Percentiles rank a stretch among this genome's conserved stretches.
Evolutionary conservation across 2,797 vertebrate species (phyloP).

Genomic region (Mycteria americana): DNA sequence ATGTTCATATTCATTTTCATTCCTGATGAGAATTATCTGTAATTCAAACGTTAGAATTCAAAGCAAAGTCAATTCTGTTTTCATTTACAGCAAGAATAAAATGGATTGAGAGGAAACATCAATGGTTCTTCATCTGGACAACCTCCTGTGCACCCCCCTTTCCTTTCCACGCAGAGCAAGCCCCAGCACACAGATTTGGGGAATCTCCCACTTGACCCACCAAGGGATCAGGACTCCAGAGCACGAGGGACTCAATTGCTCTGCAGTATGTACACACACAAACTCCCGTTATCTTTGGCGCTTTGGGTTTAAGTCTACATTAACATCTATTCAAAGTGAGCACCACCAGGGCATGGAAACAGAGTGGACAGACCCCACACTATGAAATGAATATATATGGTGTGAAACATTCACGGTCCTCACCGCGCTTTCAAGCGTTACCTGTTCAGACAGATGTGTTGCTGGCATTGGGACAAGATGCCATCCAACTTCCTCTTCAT

Average conservation of each 20-base stretch:
- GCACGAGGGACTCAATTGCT: background rate
- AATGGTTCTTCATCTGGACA: background rate
- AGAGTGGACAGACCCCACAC: background rate
- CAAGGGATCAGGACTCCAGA: background rate
- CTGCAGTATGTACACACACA: background rate
- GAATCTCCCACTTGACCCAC: background rate
- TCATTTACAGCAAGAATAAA: background rate
- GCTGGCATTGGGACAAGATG: slow-evolving; percentile 5
- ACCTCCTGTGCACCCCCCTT: background rate
- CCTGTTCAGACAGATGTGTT: slow-evolving; percentile 43
- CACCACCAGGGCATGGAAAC: background rate
- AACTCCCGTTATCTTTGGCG: accelerated
- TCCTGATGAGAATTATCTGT: background rate
- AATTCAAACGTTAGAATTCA: background rate
- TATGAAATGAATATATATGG: accelerated
- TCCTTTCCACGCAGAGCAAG: background rate
- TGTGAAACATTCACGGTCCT: background rate
- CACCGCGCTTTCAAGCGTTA: background rate
- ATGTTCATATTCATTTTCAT: background rate
- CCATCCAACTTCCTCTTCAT: slow-evolving; percentile 58
- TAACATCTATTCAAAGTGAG: background rate
- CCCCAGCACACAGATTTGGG: background rate
- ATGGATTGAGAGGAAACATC: background rate
- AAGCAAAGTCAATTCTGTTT: background rate
- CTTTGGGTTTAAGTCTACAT: background rate